phyloP scores from a whole-genome alignment of 2,797 vertebrate species.

The Sternotherus odoratus region DNA sequence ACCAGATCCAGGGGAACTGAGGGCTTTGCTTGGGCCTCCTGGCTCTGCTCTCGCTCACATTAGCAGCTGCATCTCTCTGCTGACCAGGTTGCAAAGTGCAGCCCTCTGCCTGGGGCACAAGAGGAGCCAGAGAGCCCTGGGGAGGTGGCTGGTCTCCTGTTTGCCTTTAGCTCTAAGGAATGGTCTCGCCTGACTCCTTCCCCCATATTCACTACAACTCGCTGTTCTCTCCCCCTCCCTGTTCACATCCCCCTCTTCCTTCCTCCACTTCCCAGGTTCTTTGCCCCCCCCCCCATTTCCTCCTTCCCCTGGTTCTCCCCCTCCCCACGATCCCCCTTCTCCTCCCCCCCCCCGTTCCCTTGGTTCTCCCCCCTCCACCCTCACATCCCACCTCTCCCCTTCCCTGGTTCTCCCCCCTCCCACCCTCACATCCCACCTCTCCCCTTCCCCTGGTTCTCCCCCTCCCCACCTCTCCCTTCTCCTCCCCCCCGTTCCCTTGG shows the following conservation, averaged over 20 bases:
- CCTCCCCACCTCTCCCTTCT: conserved; percentile 10
- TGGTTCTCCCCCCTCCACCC: background rate
- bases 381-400: background rate
- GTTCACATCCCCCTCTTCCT: accelerated
- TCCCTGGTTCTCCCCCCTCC: background rate
- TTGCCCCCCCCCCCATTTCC: too few species aligned
- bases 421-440: background rate
- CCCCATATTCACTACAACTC: background rate
- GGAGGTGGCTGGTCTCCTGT: background rate
- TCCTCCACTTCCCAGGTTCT: accelerated
- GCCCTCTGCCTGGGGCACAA: background rate
- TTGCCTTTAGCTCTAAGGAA: background rate
- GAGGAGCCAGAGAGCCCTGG: background rate
- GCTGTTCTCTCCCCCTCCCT: background rate
- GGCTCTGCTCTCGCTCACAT: too few species aligned
- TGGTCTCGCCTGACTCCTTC: background rate
- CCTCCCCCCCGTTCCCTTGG: background rate
- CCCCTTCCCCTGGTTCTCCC: background rate
- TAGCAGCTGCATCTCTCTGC: background rate
- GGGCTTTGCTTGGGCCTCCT: background rate
- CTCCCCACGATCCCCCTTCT: background rate
- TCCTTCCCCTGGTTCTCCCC: too few species aligned
- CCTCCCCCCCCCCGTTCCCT: too few species aligned
- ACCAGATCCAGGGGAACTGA: background rate
- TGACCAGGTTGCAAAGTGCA: background rate